A percentile compares a stretch with the other conserved stretches of the same genome.
phyloP scores from a whole-genome alignment of 1,140 invertebrate species.

The Drosophila equinoxialis region DNA sequence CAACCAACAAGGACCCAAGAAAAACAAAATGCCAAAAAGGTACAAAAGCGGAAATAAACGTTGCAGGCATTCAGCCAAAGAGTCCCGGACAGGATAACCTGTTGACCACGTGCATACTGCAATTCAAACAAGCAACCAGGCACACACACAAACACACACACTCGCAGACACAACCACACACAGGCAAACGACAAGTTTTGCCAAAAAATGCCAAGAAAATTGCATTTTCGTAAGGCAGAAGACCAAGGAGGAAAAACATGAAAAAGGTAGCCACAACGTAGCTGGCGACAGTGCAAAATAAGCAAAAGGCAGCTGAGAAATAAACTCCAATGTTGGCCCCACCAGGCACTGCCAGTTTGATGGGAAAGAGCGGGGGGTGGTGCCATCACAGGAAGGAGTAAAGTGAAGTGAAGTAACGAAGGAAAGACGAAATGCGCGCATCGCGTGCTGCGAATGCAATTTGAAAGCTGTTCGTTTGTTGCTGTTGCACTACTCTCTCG shows the following conservation, averaged over 20 bases:
- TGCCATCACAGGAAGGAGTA: not conserved
- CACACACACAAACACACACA: constrained; percentile 23
- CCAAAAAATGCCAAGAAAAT: constrained; percentile 81
- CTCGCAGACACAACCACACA: constrained; percentile 31
- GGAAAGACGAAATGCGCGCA: constrained; percentile 72
- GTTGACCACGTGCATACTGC: constrained; percentile 80
- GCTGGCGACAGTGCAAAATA: constrained; percentile 62
- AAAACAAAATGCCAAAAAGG: constrained; percentile 79
- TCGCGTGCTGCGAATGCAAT: constrained; percentile 82
- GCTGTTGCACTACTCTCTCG: constrained; percentile 23
- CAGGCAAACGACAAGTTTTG: constrained; percentile 56
- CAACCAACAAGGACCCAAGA: constrained; percentile 30
- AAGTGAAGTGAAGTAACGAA: constrained; percentile 1
- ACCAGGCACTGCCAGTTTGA: not conserved
- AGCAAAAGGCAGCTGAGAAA: constrained; percentile 72
- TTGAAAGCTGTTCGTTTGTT: constrained; percentile 54
- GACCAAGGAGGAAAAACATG: constrained; percentile 34
- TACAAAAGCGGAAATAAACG: constrained; percentile 81
- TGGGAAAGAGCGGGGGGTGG: not conserved
- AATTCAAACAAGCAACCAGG: constrained; percentile 49
- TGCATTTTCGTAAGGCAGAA: constrained; percentile 59
- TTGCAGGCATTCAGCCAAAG: constrained; percentile 62
- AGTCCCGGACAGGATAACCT: constrained; percentile 70
- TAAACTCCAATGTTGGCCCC: constrained; percentile 39
- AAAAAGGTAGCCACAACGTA: constrained; percentile 67